Evolutionary conservation across 2,797 vertebrate genomes (phyloP).

Genomic region (Decapterus maruadsi): DNA sequence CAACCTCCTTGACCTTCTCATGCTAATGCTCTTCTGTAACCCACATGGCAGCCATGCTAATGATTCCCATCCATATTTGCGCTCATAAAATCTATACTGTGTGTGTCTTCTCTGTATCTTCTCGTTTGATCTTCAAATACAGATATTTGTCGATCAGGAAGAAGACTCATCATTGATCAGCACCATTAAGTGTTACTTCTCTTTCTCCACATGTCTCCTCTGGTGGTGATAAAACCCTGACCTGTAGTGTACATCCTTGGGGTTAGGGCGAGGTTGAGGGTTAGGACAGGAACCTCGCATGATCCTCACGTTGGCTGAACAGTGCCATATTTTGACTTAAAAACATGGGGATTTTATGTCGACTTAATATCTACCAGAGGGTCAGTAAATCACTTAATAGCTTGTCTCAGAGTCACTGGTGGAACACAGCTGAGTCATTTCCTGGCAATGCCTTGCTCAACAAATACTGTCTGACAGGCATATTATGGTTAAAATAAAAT

Average conservation of each 20-base stretch:
- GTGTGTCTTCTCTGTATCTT: slow-evolving; percentile 7
- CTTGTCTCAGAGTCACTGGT: slow-evolving; percentile 62
- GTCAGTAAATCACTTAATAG: slow-evolving; percentile 70
- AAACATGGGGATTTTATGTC: slow-evolving; percentile 64
- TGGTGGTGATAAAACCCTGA: slow-evolving; percentile 26
- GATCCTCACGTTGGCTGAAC: slow-evolving; percentile 42
- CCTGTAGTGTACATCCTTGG: slow-evolving; percentile 26
- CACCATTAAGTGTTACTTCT: too few species aligned
- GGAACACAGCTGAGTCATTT: slow-evolving; percentile 73
- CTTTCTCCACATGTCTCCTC: not conserved
- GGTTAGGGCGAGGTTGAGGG: not conserved
- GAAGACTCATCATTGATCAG: too few species aligned
- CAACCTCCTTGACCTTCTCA: not conserved
- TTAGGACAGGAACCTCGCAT: slow-evolving; percentile 27
- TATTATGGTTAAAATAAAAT: slow-evolving; percentile 67
- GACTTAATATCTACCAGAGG: slow-evolving; percentile 67
- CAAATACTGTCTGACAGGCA: slow-evolving; percentile 75
- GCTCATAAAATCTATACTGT: not conserved
- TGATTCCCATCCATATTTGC: not conserved
- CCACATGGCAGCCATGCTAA: not conserved
- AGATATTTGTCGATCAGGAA: not conserved
- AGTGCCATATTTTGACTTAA: slow-evolving; percentile 62
- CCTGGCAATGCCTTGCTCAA: slow-evolving; percentile 60
- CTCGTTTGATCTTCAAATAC: slow-evolving; percentile 15
- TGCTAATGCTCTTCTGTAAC: not conserved